Evolutionary conservation across 2,888 invertebrate species (phyloP).

Genomic region (Andrena minutula): DNA sequence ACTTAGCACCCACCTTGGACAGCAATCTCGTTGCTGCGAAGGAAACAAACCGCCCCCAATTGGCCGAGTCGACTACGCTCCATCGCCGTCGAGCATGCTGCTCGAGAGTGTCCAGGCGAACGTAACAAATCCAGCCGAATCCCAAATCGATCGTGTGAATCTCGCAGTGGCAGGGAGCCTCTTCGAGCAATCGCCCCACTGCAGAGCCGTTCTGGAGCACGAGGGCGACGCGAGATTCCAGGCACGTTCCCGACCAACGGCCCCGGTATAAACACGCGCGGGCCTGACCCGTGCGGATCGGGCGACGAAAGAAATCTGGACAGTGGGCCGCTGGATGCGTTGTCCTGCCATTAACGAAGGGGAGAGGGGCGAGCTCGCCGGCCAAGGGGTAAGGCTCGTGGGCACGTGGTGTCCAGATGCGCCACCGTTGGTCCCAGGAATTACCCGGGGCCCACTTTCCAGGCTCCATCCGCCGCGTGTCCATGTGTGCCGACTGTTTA

Average conservation of each 20-base stretch:
- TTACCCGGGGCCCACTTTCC: slow-evolving; percentile 41
- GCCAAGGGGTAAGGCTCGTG: slow-evolving; percentile 26
- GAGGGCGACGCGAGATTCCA: slow-evolving; percentile 49
- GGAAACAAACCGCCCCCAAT: neutral
- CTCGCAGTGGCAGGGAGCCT: neutral
- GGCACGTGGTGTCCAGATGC: slow-evolving; percentile 73
- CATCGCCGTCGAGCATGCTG: neutral
- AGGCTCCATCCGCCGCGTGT: slow-evolving; percentile 27
- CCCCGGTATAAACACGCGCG: slow-evolving; percentile 58
- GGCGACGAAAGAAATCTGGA: slow-evolving; percentile 27
- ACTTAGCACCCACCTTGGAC: neutral
- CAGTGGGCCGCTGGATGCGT: slow-evolving; percentile 9
- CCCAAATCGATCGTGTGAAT: slow-evolving; percentile 5
- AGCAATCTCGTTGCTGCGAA: neutral
- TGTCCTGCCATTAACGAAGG: slow-evolving; percentile 49
- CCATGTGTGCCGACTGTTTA: slow-evolving; percentile 50
- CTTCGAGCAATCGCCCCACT: neutral
- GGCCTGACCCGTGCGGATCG: neutral
- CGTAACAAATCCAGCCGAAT: neutral
- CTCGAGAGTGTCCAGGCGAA: neutral
- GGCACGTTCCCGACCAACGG: slow-evolving; percentile 49
- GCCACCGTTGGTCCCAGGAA: slow-evolving; percentile 55
- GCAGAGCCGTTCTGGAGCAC: slow-evolving; percentile 1
- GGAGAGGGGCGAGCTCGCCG: slow-evolving; percentile 1
- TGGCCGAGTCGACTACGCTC: neutral